A percentile compares a stretch with the other conserved stretches of the same genome.
These are phyloP conservation scores for Sycophila texana DNA, from an alignment of 2,888 invertebrate species.

Conservation along the genomic window DNA sequence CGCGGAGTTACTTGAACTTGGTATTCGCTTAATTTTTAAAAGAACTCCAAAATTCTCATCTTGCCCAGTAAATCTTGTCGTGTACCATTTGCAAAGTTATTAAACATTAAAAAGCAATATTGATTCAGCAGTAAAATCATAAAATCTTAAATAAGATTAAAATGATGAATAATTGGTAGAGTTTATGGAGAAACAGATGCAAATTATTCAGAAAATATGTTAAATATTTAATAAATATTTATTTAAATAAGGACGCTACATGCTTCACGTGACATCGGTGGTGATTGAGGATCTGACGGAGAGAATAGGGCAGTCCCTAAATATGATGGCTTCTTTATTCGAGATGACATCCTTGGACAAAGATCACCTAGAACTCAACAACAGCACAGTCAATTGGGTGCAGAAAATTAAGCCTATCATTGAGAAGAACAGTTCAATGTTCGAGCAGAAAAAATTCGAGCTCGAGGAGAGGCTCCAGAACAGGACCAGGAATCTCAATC, in stretches of 20 bases:
- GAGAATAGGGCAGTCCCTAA: slow-evolving; percentile 82
- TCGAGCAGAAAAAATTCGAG: slow-evolving; percentile 88
- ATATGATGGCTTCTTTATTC: slow-evolving; percentile 83
- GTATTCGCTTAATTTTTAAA: slow-evolving; percentile 57
- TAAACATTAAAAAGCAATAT: background rate
- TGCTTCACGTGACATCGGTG: slow-evolving; percentile 86
- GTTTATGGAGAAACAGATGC: background rate
- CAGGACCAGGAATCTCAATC: slow-evolving; percentile 83
- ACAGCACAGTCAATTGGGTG: slow-evolving; percentile 90
- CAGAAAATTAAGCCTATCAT: slow-evolving; percentile 88
- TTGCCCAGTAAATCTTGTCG: background rate
- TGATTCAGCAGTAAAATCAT: background rate
- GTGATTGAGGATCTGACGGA: slow-evolving; percentile 83
- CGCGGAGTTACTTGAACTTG: slow-evolving; percentile 84
- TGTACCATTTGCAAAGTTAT: background rate
- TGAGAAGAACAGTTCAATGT: slow-evolving; percentile 86
- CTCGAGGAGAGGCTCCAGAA: slow-evolving; percentile 88
- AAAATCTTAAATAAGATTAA: background rate
- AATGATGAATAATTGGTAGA: background rate
- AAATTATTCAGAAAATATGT: background rate
- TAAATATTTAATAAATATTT: too few relatives aligned
- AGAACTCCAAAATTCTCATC: background rate
- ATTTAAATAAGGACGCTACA: slow-evolving; percentile 81
- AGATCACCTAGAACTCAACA: slow-evolving; percentile 88
- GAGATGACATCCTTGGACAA: slow-evolving; percentile 85